These are phyloP conservation scores for Episyrphus balteatus DNA, from an alignment of 1,140 invertebrate genomes.

Conservation along the genomic window DNA sequence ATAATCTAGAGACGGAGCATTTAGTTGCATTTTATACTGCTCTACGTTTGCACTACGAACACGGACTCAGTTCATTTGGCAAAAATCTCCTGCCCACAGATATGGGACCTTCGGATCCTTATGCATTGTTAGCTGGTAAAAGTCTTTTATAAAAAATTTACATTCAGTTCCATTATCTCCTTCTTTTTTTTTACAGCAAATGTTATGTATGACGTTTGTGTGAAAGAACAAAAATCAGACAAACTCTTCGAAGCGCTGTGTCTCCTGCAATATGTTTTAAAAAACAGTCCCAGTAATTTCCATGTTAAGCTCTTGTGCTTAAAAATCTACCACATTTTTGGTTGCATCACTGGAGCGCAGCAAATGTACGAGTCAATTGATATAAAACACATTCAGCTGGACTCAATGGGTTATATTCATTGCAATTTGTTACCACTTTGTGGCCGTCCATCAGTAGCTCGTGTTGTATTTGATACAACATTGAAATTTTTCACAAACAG, in stretches of 20 bases:
- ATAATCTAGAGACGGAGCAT: conserved; percentile 38
- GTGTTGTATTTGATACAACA: conserved; percentile 53
- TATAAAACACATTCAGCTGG: conserved; percentile 88
- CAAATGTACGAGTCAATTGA: conserved; percentile 61
- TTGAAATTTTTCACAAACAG: conserved; percentile 79
- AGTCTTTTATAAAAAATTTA: neutral
- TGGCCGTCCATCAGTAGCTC: conserved; percentile 54
- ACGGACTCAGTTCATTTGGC: conserved; percentile 38
- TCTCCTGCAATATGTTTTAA: conserved; percentile 57
- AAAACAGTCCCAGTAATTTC: conserved; percentile 63
- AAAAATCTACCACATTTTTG: conserved; percentile 59
- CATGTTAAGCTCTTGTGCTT: conserved; percentile 64
- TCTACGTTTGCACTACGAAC: conserved; percentile 41
- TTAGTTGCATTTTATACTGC: conserved; percentile 40
- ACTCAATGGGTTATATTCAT: conserved; percentile 79
- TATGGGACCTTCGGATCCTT: conserved; percentile 59
- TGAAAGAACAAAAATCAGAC: conserved; percentile 45
- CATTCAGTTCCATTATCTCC: neutral
- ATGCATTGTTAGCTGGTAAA: conserved; percentile 53
- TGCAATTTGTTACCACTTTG: conserved; percentile 57
- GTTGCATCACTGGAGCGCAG: conserved; percentile 57
- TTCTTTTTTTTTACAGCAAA: conserved; percentile 40
- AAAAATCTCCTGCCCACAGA: conserved; percentile 45
- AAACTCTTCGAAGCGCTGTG: conserved; percentile 53
- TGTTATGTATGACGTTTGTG: conserved; percentile 56